Evolutionary conservation across 2,113 vertebrate species (phyloP), one percentile per base, ranked within the genome.

Genomic region (Loxodonta africana): DNA sequence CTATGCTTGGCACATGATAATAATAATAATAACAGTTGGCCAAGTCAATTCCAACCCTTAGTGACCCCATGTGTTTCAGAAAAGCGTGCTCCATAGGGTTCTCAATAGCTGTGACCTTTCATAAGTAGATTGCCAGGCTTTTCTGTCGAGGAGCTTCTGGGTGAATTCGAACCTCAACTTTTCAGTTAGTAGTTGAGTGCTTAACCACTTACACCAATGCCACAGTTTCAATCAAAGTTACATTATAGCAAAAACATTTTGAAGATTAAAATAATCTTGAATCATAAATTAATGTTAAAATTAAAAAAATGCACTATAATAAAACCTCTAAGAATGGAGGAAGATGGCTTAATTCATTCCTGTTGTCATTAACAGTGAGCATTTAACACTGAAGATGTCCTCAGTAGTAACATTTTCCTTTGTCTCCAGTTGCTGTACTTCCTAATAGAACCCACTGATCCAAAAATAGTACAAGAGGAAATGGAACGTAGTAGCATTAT

Each of bases 391-490:
- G 74, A 85, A 80, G 76, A 77, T 82, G n/a, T 69, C 82, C 82
- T 90, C 44, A 48, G 37, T 69, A 21, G 83, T 95, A 77, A 89
- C 63, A 63, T 87, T 95, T 96, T 90, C 81, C 88, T 97, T 97
- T 96, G 88, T 94, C 46, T 95, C 90, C 4, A 6, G 30, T 95
- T 87, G 67, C 80, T 84, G 48, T 63, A 88, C 77, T 92, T 96
- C 63, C 80, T 88, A 83, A 80, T 67, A 46, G 62, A 89, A 76
- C 44, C 87, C 44, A 37, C 44, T 78, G 88, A 88, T 78, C 84
- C 91, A 92, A 85, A 97, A 96, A 92, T 92, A 95, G 96, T 92
- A 37, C 51, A 28, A 84, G 88, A 90, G 95, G 91, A 96, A 95
- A 88, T 65, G 77, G 91, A 92, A 92, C 60, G 73, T 44, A 87